Evolutionary conservation across 2,113 vertebrate species (phyloP), one percentile per base, ranked within the genome.

Genomic region (Syrrhaptes paradoxus): DNA sequence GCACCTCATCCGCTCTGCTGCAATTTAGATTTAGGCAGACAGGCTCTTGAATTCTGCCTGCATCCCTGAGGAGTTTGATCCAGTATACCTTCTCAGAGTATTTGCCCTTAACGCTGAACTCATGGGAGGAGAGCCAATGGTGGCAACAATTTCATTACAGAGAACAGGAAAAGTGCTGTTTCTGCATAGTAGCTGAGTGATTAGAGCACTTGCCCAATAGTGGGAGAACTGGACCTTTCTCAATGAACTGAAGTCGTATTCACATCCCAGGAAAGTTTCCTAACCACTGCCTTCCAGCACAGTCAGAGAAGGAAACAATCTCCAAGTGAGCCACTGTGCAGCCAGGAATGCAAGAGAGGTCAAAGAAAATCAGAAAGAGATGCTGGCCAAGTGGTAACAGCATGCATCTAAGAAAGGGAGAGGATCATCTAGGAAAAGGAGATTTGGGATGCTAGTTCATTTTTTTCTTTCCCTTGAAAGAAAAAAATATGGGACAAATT

Each of bases 161-260:
- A 88, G 41, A 82, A 70, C 1, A 3, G 31, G 82, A 63, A 43
- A 90, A 86, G 49, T 77, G 59, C n/a, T 55, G 25, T 36, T 93
- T 72, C 36, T 79, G 45, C 28, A 4, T 76, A 70, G 57, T 3
- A 91, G 41, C 28, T 21, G 72, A 74, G 67, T 65, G 66, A 87
- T 87, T 76, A 62, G 58, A 93, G 29, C 2, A 2, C 48, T 84
- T 90, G 36, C 76, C 82, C 90, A 90, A 52, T 36, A 88, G 85
- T 76, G 34, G 75, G 36, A 94, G 74, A 94, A 45, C 74, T 87
- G 82, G 74, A 79, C 28, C 58, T 75, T 89, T 85, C 74, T 90
- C 67, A 85, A 17, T 54, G 58, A 90, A n/a, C 45, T 85, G 49
- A 73, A 77, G n/a, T 58, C 55, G 34, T 54, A 31, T 54, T 80